Base-by-base conservation (phyloP, 64 coral and sea anemone genomes). In the Catalaphyllia jardinei region DNA sequence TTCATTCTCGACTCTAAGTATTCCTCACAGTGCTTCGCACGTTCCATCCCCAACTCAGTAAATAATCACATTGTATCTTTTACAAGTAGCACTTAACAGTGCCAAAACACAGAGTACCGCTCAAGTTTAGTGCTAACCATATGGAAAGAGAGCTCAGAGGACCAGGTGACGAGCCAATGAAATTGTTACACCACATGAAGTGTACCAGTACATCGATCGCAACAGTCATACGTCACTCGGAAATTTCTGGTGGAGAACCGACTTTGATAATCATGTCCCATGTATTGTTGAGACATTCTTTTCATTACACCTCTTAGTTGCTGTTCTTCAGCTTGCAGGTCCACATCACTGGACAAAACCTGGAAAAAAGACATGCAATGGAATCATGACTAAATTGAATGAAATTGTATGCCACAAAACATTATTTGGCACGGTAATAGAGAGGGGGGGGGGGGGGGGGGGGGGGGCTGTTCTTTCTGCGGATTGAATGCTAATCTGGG, bases 201-300 rank as follows among this genome's bases (percentile, higher is more conserved):
- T 30, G 92, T 35, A 28, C 97, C 97, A 18, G 63, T 93, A 67
- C 97, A 99, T 78, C 91, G 89, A 19, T 99, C 88, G 86, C 97
- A 99, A 57, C 97, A 99, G 57, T 99, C 88, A 72, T 79, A 95
- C 35, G 97, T 99, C 10, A 99, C 94, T 72, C 97, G 80, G 28
- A 99, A 95, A 63, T 86, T 99, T 38, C 95, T 99, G 15, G 97
- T 99, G 35, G 95, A 80, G 27, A 99, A 91, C 77, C 97, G 63
- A 30, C 97, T 99, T 52, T 95, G 91, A 74, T 95, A 95, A 11
- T 91, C 89, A 86, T 95, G 89, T 63, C 97, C 97, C 10, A 99
- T 95, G 54, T 95, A 99, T 79, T 99, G 97, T 16, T 87, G 89
- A 0, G 94, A 83, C 88, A 99, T 93, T 59, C 88, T 95, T 20